Percentiles rank a stretch among this genome's conserved stretches.
Conservation (phyloP, 2,888 invertebrate species). For the Cantharis nigra region DNA sequence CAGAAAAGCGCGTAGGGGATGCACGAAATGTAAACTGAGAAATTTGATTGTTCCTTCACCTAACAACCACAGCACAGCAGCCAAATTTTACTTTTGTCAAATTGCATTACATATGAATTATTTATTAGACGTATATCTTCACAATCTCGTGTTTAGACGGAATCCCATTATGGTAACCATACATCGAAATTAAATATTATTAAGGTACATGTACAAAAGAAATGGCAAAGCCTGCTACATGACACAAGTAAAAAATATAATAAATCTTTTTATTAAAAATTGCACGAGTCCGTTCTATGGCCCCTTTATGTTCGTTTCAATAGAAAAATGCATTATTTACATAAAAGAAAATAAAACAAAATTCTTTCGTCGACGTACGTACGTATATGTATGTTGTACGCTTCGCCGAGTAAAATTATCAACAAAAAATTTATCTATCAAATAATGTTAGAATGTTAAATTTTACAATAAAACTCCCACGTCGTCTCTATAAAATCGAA, state of each 20-base stretch:
- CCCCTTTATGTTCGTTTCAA: neutral
- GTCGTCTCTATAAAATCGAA: neutral
- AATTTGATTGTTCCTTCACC: constrained; percentile 8
- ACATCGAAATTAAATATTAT: neutral
- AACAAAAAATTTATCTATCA: neutral
- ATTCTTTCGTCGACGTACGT: neutral
- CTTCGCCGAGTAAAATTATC: neutral
- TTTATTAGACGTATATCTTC: constrained; percentile 5
- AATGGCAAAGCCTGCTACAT: neutral
- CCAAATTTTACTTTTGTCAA: neutral
- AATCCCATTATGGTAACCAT: neutral
- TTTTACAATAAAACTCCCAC: neutral
- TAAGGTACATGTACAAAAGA: neutral
- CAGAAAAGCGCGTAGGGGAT: constrained; percentile 3
- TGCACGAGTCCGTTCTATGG: neutral
- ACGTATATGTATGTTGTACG: neutral
- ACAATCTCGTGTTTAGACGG: neutral
- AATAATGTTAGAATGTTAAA: neutral
- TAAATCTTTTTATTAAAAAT: neutral
- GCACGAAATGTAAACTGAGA: constrained; percentile 3
- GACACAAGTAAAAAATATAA: neutral
- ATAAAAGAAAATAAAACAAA: neutral
- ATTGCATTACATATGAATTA: constrained; percentile 6
- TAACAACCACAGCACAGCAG: constrained; percentile 1
- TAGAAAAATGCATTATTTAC: neutral